A percentile compares a stretch with the other conserved stretches of the same genome.
These are phyloP conservation scores for Pteronura brasiliensis DNA, from an alignment of 2,113 vertebrate genomes.

Conservation along the genomic window DNA sequence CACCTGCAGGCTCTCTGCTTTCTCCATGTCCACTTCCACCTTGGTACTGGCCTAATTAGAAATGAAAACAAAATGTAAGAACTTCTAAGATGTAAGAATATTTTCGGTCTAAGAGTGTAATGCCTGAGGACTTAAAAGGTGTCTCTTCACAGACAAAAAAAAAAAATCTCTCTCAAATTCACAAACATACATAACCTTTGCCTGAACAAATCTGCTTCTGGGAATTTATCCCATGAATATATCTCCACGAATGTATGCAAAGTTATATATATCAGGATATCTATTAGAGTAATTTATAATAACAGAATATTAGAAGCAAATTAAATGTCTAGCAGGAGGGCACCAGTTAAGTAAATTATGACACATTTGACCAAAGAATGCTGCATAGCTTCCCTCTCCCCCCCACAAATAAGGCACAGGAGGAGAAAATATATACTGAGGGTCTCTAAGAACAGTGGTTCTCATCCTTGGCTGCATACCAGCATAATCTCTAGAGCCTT, in stretches of 20 bases:
- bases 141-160: conserved; percentile 15
- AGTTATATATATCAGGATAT: background rate
- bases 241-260: background rate
- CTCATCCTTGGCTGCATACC: background rate
- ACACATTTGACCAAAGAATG: background rate
- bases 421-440: background rate
- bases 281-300: background rate
- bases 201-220: background rate
- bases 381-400: background rate
- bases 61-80: conserved; percentile 33
- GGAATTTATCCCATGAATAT: background rate
- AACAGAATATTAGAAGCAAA: background rate
- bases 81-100: background rate
- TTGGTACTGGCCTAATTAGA: conserved; percentile 92
- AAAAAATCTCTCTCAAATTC: background rate
- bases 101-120: background rate
- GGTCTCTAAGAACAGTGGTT: background rate
- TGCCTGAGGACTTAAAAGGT: background rate
- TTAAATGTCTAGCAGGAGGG: background rate
- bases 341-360: background rate
- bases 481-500: background rate
- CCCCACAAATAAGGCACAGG: background rate
- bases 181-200: background rate
- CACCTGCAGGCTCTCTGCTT: conserved; percentile 92
- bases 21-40: conserved; percentile 96